Base-by-base conservation (phyloP, 2,888 invertebrate species). In the Parnassius mnemosyne region DNA sequence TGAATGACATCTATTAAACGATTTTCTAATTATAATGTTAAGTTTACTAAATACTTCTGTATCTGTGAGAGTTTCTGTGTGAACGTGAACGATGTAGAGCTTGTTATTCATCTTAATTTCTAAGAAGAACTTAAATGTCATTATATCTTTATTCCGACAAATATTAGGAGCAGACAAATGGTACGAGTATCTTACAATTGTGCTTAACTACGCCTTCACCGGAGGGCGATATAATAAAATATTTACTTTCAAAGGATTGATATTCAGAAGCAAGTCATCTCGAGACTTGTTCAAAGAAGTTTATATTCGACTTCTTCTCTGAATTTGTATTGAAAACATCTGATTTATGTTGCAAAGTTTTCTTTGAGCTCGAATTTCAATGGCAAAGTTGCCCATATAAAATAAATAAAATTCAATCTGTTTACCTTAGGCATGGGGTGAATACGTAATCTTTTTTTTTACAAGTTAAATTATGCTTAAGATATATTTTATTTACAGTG, bases 311-410 rank as follows among this genome's bases (percentile, higher is more conserved):
- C 57, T 54, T 20, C 20, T 51, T 44, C 47, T n/a, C 54, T 55
- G 58, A 63, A 58, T 63, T 63, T 63, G 58, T 58, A 58, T 63
- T 63, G 63, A 58, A 58, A 63, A 63, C 58, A 58, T 63, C 63
- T 58, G 63, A 63, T 63, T 62, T 63, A 58, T 63, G 58, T 58
- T 58, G 54, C 16, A 16, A 63, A 63, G 58, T 63, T 63, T 63
- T 53, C 58, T 58, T 63, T 51, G 46, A 46, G 58, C 50, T 55
- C 50, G 41, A 55, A 54, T 58, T 55, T 63, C 54, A 58, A 63
- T 58, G 41, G 54, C 58, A 46, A 58, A 58, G 63, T 63, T 63
- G 58, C 49, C 44, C 58, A 46, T 54, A 58, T 51, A 63, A 54
- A 63, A 63, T 62, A 42, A 51, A 58, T 51, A 63, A 50, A 63